Evolutionary conservation across 1,140 invertebrate genomes (phyloP).

Genomic region (Musca vetustissima): DNA sequence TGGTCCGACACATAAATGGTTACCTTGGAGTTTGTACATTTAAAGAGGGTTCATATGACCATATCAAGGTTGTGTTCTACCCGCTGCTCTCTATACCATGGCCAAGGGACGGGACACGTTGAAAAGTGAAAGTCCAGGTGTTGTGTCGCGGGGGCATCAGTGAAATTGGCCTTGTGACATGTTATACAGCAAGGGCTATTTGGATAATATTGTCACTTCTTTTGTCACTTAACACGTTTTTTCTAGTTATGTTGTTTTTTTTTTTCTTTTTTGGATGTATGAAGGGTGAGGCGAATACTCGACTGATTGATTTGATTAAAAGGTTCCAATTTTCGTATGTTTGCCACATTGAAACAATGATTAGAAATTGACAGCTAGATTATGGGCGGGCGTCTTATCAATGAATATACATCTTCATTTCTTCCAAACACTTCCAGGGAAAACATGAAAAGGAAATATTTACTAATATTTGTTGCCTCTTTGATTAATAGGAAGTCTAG

Average conservation of each 20-base stretch:
- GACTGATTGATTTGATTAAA: slow-evolving; percentile 21
- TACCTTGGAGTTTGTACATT: slow-evolving; percentile 5
- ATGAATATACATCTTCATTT: no score
- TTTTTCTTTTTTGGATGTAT: no score
- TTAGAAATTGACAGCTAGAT: no score
- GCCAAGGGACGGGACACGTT: neutral
- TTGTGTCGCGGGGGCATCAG: neutral
- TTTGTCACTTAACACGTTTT: slow-evolving; percentile 12
- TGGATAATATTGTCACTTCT: neutral
- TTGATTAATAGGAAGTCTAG: no score
- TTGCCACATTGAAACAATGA: no score
- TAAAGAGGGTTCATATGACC: slow-evolving; percentile 8
- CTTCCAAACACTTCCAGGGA: no score
- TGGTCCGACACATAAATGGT: neutral
- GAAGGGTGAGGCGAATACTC: neutral
- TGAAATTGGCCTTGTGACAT: slow-evolving; percentile 7
- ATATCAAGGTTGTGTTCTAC: neutral
- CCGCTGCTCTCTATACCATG: neutral
- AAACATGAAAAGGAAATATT: no score
- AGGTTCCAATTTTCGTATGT: no score
- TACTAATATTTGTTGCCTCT: no score
- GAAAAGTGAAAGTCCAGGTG: slow-evolving; percentile 19
- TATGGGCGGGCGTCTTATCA: no score
- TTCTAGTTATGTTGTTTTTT: slow-evolving; percentile 4
- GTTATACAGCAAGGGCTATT: neutral